phyloP scores from a whole-genome alignment of 30 jellyfish, hydroid and myxozoan genomes.

The Aurelia coerulea region DNA sequence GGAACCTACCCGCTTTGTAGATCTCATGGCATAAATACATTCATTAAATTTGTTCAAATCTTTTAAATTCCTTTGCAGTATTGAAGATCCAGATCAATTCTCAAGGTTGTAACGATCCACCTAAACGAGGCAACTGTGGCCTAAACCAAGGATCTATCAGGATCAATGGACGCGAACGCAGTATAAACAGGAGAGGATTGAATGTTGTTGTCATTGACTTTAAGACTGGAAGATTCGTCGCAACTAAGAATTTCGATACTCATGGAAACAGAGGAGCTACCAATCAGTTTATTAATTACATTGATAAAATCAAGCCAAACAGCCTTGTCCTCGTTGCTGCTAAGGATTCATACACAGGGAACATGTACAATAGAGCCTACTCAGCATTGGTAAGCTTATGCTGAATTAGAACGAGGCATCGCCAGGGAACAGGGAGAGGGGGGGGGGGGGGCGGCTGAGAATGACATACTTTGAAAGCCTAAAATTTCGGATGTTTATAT shows the following conservation, averaged over 20 bases:
- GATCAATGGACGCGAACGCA: constrained; percentile 75
- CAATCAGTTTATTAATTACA: constrained; percentile 27
- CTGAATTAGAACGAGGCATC: too few species aligned
- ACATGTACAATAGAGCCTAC: constrained; percentile 44
- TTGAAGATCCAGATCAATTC: constrained; percentile 59
- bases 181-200: constrained; percentile 64
- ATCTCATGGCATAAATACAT: too few species aligned
- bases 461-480: too few species aligned
- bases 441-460: too few species aligned
- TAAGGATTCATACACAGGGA: constrained; percentile 40
- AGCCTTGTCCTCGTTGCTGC: constrained; percentile 60
- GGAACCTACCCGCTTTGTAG: too few species aligned
- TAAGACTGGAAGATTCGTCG: constrained; percentile 55
- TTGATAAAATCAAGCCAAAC: constrained; percentile 55
- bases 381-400: constrained; percentile 60
- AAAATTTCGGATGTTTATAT: too few species aligned
- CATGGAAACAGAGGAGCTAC: constrained; percentile 45
- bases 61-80: constrained; percentile 15
- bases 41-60: background rate
- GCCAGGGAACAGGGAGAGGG: too few species aligned
- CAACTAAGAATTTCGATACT: constrained; percentile 66
- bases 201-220: constrained; percentile 72
- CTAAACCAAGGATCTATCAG: constrained; percentile 51
- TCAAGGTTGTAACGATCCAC: constrained; percentile 80
- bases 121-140: constrained; percentile 51